Evolutionary conservation across 2,113 vertebrate genomes (phyloP), one percentile per base, ranked within the genome.

Genomic region (Ahaetulla prasina): DNA sequence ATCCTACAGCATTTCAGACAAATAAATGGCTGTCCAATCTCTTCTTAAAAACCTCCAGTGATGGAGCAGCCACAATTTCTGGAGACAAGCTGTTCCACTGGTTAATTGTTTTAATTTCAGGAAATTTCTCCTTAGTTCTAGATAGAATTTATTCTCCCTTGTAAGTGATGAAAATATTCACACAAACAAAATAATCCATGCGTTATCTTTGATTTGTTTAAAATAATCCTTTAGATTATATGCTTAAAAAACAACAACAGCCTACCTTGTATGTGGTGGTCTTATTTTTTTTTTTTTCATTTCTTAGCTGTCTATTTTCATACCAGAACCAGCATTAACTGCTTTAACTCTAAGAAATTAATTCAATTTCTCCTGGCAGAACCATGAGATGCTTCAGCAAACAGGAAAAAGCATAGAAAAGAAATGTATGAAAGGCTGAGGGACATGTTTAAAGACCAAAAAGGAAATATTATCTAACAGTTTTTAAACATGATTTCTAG

Each of bases 221-320:
- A 88, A 80, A 74, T 74, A 30, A 92, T 80, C 52, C 88, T 35
- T 25, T 39, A 53, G 85, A 43, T 53, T 39, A 22, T 53, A 80
- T 89, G 52, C 52, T 20, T 47, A 84, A 89, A 89, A 43, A 89
- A 85, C n/a, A 35, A 47, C 45, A 47, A 47, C 3, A 94, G 92
- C 92, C 94, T 91, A 68, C 47, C 94, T 93, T 95, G 94, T 96
- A 93, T 95, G 22, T n/a, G 91, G 86, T 95, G 53, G 93, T 52
- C 49, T n/a, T n/a, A n/a, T n/a, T n/a, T n/a, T n/a, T n/a, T n/a
- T n/a, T n/a, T n/a, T n/a, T n/a, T n/a, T n/a, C n/a, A n/a, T n/a
- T n/a, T n/a, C 4, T 68, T 95, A 94, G 92, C 92, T 93, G 57
- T 95, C 94, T 97, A 89, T 96, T 97, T 96, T 90, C 95, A 92